Evolutionary conservation across 2,888 invertebrate genomes (phyloP), one percentile per base, ranked within the genome.

Genomic region (Euplexia lucipara): DNA sequence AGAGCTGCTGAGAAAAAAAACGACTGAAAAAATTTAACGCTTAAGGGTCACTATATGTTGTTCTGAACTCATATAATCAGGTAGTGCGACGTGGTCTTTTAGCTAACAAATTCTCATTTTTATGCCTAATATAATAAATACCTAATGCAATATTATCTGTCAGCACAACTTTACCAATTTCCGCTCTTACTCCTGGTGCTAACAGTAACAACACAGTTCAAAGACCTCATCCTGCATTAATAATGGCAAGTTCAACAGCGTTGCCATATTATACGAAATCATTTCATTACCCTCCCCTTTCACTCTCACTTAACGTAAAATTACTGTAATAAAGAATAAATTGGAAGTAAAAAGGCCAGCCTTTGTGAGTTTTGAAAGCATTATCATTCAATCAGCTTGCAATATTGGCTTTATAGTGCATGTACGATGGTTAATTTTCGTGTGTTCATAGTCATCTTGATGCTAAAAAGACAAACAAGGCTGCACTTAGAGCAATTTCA

Each of bases 351-450:
- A 78, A 79, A 66, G 63, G 60, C 41, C 48, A 20, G 52, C 57
- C 67, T 70, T 78, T 79, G 75, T 65, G 67, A 59, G 44, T 66
- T 70, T 65, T 35, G 54, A 78, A 70, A 53, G 75, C 60, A 69
- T 78, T 75, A 64, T 79, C 53, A 70, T 79, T 65, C 71, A 75
- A 81, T 79, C 66, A 70, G 39, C 54, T 66, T 71, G 64, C 71
- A 72, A n/a, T 65, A 65, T 67, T 63, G 53, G 48, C 39, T 34
- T 30, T 16, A 12, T 32, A 16, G 44, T 66, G 59, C 54, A 60
- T 35, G 34, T 10, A 42, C 20, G 5, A 30, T 41, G 48, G 4
- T 35, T 35, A 12, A 42, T 58, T 61, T 68, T 67, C 49, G n/a
- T 18, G 22, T 47, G n/a, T 47, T 47, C 34, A 65, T 26, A 26